Conservation (phyloP, 2,888 invertebrate genomes). For the Meandrusa payeni region DNA sequence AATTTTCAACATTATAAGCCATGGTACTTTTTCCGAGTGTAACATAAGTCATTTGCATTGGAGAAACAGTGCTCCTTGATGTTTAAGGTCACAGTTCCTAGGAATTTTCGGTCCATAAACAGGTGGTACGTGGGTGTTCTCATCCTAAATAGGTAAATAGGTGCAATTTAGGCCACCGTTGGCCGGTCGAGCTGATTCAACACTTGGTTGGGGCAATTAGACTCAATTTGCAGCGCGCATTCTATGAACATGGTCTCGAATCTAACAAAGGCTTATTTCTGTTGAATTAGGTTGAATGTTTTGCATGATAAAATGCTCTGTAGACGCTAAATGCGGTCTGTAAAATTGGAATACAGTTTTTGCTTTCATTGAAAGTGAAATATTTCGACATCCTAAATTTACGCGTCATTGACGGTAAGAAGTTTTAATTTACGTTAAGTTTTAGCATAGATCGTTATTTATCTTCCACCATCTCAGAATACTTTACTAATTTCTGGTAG, state of each 20-base stretch:
- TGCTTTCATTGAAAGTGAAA: no score
- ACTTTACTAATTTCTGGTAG: no score
- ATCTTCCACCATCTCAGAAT: no score
- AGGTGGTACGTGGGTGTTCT: conserved; percentile 71
- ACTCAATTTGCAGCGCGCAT: conserved; percentile 69
- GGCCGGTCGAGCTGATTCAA: conserved; percentile 68
- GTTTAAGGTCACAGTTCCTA: neutral
- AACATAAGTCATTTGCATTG: neutral
- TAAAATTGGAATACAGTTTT: neutral
- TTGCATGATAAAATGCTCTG: no score
- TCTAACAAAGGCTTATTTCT: conserved; percentile 65
- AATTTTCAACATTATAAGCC: no score
- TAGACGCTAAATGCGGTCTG: neutral
- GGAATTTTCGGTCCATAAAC: conserved; percentile 44
- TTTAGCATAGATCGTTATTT: no score
- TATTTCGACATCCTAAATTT: no score
- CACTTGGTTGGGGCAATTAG: conserved; percentile 79
- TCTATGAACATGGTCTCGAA: conserved; percentile 58
- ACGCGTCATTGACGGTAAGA: no score
- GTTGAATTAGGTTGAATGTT: conserved; percentile 38
- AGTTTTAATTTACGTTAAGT: no score
- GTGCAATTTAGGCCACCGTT: conserved; percentile 67
- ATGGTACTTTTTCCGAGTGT: no score
- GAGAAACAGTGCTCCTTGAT: conserved; percentile 4
- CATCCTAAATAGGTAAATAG: conserved; percentile 73